Conservation (phyloP, 2,113 vertebrate species). For the Natator depressus region DNA sequence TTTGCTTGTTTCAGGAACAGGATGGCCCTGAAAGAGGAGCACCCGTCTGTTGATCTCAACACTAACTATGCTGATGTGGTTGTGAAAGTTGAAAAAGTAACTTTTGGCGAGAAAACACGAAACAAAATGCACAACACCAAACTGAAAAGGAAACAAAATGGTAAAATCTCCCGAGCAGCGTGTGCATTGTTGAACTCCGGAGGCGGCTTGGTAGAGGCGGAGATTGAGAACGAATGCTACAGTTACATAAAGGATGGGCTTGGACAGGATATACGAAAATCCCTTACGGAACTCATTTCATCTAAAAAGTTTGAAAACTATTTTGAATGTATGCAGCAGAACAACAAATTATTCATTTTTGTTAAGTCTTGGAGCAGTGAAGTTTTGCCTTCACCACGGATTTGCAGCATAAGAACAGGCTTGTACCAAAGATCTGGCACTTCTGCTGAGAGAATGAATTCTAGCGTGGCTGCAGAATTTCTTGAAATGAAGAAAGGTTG, state of each 20-base stretch:
- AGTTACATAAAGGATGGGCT: background rate
- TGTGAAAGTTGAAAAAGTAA: constrained; percentile 16
- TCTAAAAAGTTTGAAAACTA: background rate
- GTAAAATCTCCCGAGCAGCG: constrained; percentile 9
- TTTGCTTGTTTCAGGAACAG: background rate
- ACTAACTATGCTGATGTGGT: background rate
- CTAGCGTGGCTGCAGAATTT: background rate
- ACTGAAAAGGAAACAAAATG: background rate
- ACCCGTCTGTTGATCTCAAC: background rate
- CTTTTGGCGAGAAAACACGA: constrained; percentile 56
- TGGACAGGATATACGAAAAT: constrained; percentile 54
- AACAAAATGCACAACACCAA: background rate
- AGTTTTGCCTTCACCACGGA: background rate
- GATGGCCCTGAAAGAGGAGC: background rate
- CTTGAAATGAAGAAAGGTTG: background rate
- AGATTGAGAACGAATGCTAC: constrained; percentile 7
- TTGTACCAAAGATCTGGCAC: constrained; percentile 17
- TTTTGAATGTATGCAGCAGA: background rate
- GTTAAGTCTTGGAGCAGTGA: constrained; percentile 61
- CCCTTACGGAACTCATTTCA: constrained; percentile 24
- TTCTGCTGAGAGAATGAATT: background rate
- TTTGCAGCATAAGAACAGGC: constrained; percentile 49
- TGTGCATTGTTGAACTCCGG: constrained; percentile 70
- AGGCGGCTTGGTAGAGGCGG: constrained; percentile 57
- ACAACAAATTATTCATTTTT: constrained; percentile 36